These are phyloP conservation scores for Acanthochromis polyacanthus DNA, from an alignment of 2,113 vertebrate genomes.

Conservation along the genomic window DNA sequence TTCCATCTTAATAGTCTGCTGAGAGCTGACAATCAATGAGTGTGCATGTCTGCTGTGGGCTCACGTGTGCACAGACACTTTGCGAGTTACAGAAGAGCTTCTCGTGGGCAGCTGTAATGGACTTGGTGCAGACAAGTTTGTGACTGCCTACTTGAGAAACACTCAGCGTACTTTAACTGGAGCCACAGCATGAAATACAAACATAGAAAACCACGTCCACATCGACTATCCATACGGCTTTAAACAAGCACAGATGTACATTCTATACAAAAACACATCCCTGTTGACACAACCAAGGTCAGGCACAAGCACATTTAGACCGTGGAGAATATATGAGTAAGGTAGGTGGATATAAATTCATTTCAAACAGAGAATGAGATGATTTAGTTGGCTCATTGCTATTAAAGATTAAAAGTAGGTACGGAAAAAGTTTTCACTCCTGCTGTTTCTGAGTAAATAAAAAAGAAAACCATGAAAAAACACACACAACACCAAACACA, in stretches of 20 bases:
- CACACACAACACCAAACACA: slow-evolving; percentile 16
- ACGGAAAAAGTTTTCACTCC: not conserved
- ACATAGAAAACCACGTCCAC: slow-evolving; percentile 38
- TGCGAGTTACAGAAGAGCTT: slow-evolving; percentile 28
- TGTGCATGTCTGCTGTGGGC: slow-evolving; percentile 1
- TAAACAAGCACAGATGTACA: not conserved
- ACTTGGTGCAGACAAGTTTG: slow-evolving; percentile 42
- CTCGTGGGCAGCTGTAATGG: slow-evolving; percentile 47
- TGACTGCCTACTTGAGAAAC: slow-evolving; percentile 46
- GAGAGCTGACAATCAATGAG: slow-evolving; percentile 27
- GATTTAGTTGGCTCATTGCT: no score
- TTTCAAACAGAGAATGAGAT: no score
- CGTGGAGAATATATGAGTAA: not conserved
- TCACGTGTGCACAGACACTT: slow-evolving; percentile 29
- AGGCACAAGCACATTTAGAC: not conserved
- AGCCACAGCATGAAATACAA: slow-evolving; percentile 39
- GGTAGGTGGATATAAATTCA: no score
- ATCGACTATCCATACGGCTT: slow-evolving; percentile 16
- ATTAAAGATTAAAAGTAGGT: no score
- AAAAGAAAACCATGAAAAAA: not conserved
- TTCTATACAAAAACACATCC: slow-evolving; percentile 26
- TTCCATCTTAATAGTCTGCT: slow-evolving; percentile 47
- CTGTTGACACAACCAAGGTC: slow-evolving; percentile 31
- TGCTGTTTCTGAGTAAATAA: not conserved
- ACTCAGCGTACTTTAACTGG: slow-evolving; percentile 36